Evolutionary conservation across 1,140 invertebrate genomes (phyloP), one percentile per base, ranked within the genome.

Genomic region (Lepidurus arcticus): DNA sequence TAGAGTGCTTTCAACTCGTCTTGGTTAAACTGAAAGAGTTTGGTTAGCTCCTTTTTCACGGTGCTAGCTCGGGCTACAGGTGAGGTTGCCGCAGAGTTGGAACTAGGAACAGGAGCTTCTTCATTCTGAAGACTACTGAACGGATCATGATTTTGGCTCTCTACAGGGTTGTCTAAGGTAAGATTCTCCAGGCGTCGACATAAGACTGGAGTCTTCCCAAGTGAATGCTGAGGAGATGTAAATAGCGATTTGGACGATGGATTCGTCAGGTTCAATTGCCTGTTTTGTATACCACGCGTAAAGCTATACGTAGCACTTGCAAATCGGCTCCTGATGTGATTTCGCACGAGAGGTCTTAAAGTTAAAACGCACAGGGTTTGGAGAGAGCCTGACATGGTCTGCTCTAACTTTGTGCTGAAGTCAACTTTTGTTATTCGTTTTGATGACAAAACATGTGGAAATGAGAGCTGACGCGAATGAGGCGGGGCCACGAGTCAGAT

Each of bases 51-150:
- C 21, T 21, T 65, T 65, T 65, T 65, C 6, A 65, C 21, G 13
- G 16, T 65, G 16, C 53, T 7, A 7, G 21, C 53, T 65, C 53
- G 53, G 6, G 21, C 16, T n/a, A 65, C 53, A 65, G 53, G 53
- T 0, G 53, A 11, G 6, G 53, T 65, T 13, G 53, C 53, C 4
- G 53, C 21, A 21, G 53, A 13, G 13, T 21, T 65, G 21, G 9
- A 65, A 13, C 16, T 65, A n/a, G 13, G 16, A 4, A 13, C 21
- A 11, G 53, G 16, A n/a, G 53, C n/a, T 65, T 65, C 53, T 7
- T 65, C 53, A 21, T 65, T 65, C 53, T 65, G 53, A 13, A 65
- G 53, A 65, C n/a, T 65, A 16, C 53, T 65, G 13, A 65, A 65
- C 1, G 53, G 53, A 21, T 65, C 53, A 16, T n/a, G 9, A 16